A percentile compares a stretch with the other conserved stretches of the same genome.
These are phyloP conservation scores for Tachysurus fulvidraco DNA, from an alignment of 2,113 vertebrate species.

Conservation along the genomic window DNA sequence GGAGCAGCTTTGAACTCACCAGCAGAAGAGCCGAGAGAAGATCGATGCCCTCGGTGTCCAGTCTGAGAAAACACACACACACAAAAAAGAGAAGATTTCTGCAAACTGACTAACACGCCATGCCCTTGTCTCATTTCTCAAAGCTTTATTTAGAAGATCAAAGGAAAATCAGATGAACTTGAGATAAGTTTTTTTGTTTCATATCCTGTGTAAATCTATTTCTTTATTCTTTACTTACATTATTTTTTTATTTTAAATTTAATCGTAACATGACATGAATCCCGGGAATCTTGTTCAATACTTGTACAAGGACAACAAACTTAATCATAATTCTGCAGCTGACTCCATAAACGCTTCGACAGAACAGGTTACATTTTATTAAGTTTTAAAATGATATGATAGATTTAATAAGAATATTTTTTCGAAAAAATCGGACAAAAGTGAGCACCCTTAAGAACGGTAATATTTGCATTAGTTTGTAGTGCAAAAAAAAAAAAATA, in stretches of 20 bases:
- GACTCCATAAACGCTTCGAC: too few relatives aligned
- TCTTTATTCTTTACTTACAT: background rate
- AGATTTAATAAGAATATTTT: too few relatives aligned
- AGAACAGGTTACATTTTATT: too few relatives aligned
- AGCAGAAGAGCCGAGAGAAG: conserved; percentile 80
- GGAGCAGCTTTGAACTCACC: conserved; percentile 72
- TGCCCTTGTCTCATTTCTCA: background rate
- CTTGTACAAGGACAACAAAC: background rate
- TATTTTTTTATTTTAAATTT: background rate
- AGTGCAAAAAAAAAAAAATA: background rate
- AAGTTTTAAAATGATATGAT: too few relatives aligned
- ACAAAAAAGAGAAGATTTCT: background rate
- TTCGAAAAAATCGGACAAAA: too few relatives aligned
- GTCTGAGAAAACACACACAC: conserved; percentile 65
- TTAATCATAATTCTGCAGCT: background rate
- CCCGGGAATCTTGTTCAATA: background rate
- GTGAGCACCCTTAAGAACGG: too few relatives aligned
- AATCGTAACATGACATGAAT: background rate
- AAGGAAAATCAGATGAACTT: background rate
- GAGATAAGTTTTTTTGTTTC: background rate
- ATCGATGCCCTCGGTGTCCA: conserved; percentile 90
- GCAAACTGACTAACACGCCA: background rate
- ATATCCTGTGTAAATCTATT: background rate
- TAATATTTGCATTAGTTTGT: background rate
- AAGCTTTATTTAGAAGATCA: background rate